Conservation (phyloP, 1,140 invertebrate genomes). For the Apis dorsata region DNA sequence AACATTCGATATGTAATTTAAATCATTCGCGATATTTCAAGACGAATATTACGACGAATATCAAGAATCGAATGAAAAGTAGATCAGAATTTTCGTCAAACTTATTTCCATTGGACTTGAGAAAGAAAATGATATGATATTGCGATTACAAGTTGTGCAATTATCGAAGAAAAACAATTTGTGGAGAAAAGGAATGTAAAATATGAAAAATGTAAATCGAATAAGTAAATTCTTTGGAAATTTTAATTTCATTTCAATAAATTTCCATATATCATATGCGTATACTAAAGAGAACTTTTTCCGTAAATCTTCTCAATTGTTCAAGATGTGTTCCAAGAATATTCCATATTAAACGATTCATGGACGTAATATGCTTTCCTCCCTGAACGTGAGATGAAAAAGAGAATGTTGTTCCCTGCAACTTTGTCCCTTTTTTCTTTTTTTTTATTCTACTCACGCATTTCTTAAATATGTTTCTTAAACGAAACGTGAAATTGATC, state of each 20-base stretch:
- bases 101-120: no score
- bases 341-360: conserved; percentile 5
- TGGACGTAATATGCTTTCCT: not conserved
- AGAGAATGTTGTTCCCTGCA: not conserved
- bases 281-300: no score
- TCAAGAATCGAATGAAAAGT: not conserved
- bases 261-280: no score
- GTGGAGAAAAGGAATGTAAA: no score
- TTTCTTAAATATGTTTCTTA: not conserved
- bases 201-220: no score
- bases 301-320: not conserved
- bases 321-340: not conserved
- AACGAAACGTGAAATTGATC: not conserved
- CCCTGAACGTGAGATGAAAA: not conserved
- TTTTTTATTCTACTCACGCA: not conserved
- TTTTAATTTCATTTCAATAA: no score
- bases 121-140: no score
- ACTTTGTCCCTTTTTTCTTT: not conserved
- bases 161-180: no score
- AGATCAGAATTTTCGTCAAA: no score
- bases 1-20: not conserved
- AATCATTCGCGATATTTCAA: not conserved
- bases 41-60: not conserved
- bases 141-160: no score
- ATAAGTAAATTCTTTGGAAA: no score